These are phyloP conservation scores for Epinotia ramella DNA, from an alignment of 2,888 invertebrate genomes.

Conservation along the genomic window DNA sequence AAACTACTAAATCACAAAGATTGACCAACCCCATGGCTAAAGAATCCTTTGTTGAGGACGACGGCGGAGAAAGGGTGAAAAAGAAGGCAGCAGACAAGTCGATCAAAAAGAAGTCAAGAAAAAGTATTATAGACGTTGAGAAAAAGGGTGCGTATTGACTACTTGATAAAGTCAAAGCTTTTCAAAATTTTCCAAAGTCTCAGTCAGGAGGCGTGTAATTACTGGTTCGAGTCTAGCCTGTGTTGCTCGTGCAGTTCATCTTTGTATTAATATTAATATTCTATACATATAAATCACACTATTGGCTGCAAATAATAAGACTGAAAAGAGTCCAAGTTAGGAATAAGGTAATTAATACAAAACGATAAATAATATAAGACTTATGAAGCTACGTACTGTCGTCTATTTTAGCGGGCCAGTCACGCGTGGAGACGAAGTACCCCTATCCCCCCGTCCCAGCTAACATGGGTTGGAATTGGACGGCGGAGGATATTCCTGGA, in stretches of 20 bases:
- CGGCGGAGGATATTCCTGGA: constrained; percentile 75
- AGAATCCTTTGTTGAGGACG: constrained; percentile 31
- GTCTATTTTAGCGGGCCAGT: constrained; percentile 55
- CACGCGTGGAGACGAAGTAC: constrained; percentile 58
- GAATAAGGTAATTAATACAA: not conserved
- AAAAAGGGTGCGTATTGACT: constrained; percentile 13
- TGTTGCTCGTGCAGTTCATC: not conserved
- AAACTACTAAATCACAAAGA: constrained; percentile 57
- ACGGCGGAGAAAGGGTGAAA: constrained; percentile 55
- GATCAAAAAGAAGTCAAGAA: constrained; percentile 2
- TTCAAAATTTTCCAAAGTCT: not conserved
- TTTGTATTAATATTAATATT: not conserved
- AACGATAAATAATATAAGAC: not conserved
- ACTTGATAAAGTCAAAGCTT: not conserved
- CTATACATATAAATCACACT: too few species aligned
- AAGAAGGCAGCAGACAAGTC: constrained; percentile 65
- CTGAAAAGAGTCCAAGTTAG: too few species aligned
- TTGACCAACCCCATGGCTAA: not conserved
- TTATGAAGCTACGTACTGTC: not conserved
- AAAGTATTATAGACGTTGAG: not conserved
- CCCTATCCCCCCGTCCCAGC: constrained; percentile 73
- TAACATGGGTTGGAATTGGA: constrained; percentile 82
- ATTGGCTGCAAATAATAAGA: too few species aligned
- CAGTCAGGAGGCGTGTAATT: not conserved
- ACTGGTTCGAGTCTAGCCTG: not conserved